Percentiles rank a stretch among this genome's conserved stretches.
phyloP scores from a whole-genome alignment of 2,888 invertebrate species.

The Epinotia demarniana region DNA sequence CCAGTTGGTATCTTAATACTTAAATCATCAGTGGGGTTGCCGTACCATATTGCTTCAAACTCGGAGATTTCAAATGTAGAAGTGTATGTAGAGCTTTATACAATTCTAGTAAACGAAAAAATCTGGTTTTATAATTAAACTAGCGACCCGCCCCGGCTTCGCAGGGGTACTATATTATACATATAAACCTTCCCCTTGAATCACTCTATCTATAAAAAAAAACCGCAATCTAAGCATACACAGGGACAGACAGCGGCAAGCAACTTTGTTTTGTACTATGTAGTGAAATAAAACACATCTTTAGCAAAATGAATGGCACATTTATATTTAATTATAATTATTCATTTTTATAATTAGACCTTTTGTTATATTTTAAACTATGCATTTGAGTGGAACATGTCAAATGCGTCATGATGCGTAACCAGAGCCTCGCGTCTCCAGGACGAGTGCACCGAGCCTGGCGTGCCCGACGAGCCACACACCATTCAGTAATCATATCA shows the following conservation, averaged over 20 bases:
- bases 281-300: slow-evolving; percentile 82
- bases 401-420: slow-evolving; percentile 66
- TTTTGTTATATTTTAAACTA: slow-evolving; percentile 81
- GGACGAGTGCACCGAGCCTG: slow-evolving; percentile 54
- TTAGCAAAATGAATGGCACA: slow-evolving; percentile 86
- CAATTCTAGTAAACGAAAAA: neutral
- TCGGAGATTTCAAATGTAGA: no score
- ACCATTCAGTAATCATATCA: slow-evolving; percentile 55
- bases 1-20: no score
- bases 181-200: no score
- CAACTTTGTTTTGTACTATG: no score
- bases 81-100: neutral
- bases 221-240: no score
- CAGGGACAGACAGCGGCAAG: no score
- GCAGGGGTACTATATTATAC: no score
- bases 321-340: slow-evolving; percentile 85
- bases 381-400: slow-evolving; percentile 74
- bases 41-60: no score
- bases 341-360: slow-evolving; percentile 84
- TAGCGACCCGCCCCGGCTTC: no score
- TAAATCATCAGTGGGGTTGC: no score
- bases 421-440: slow-evolving; percentile 69
- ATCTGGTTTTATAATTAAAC: slow-evolving; percentile 1
- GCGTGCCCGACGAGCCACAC: slow-evolving; percentile 55
- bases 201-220: no score